phyloP scores from a whole-genome alignment of 2,113 vertebrate genomes.

The Columba livia region DNA sequence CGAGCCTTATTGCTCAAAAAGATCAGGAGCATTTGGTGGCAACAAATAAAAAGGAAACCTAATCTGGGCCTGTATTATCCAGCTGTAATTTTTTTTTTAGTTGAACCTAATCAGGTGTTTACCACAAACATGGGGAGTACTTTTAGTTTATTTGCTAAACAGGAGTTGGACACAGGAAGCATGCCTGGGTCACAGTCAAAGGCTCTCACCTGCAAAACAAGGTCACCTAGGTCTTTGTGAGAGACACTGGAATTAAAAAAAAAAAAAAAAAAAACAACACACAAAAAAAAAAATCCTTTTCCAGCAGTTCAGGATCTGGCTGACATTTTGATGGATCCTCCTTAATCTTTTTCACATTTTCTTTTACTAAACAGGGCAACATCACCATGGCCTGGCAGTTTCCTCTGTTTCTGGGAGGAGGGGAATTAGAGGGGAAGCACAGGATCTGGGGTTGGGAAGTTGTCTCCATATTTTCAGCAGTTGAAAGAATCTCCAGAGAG shows the following conservation, averaged over 20 bases:
- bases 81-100: slow-evolving; percentile 57
- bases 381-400: slow-evolving; percentile 42
- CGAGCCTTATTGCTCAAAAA: slow-evolving; percentile 46
- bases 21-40: slow-evolving; percentile 57
- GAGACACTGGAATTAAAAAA: neutral
- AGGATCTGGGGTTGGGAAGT: slow-evolving; percentile 24
- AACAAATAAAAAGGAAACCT: slow-evolving; percentile 77
- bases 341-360: slow-evolving; percentile 73
- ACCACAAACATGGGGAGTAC: slow-evolving; percentile 86
- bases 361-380: slow-evolving; percentile 11
- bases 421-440: neutral
- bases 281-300: neutral
- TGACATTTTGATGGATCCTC: slow-evolving; percentile 57
- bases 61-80: slow-evolving; percentile 46
- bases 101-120: slow-evolving; percentile 73
- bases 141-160: slow-evolving; percentile 91
- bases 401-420: slow-evolving; percentile 16
- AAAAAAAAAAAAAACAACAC: too few species aligned
- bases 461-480: slow-evolving; percentile 68
- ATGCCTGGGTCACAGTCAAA: slow-evolving; percentile 50
- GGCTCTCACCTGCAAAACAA: slow-evolving; percentile 67
- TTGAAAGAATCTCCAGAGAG: slow-evolving; percentile 72
- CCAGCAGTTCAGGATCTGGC: neutral
- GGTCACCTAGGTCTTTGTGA: slow-evolving; percentile 61
- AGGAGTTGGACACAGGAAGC: slow-evolving; percentile 77